Conservation (phyloP, 2,113 vertebrate species). For the Haemorhous mexicanus region DNA sequence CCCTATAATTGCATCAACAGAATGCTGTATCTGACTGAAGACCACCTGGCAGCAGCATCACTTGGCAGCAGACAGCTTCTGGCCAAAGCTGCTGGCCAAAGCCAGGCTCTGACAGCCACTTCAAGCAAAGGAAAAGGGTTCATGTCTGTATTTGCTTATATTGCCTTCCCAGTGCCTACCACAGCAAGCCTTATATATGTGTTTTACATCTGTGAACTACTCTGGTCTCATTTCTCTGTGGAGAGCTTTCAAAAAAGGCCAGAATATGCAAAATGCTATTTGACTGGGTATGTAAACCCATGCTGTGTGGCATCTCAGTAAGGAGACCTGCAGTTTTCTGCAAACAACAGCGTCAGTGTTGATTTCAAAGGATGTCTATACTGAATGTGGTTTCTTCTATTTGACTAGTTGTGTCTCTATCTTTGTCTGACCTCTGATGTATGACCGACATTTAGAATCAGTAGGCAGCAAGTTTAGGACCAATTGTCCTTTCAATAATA, state of each 20-base stretch:
- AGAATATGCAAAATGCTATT: background rate
- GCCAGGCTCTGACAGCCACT: background rate
- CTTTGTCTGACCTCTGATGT: background rate
- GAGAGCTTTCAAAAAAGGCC: background rate
- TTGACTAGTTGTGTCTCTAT: background rate
- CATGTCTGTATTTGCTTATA: background rate
- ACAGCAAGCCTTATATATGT: accelerated
- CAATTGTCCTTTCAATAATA: background rate
- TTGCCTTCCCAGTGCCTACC: background rate
- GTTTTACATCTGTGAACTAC: background rate
- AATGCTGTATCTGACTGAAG: background rate
- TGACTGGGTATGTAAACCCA: background rate
- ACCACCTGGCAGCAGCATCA: background rate
- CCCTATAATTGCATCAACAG: background rate
- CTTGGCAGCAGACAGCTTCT: background rate
- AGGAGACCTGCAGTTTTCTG: background rate
- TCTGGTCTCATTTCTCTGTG: background rate
- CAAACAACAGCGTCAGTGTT: background rate
- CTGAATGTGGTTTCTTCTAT: background rate
- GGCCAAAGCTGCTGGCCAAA: background rate
- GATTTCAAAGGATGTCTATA: background rate
- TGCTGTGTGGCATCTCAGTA: background rate
- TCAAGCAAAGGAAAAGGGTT: background rate
- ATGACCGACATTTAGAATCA: background rate
- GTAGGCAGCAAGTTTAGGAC: background rate